Base-by-base conservation (phyloP, 1,140 invertebrate genomes). In the Drosophila bocki region DNA sequence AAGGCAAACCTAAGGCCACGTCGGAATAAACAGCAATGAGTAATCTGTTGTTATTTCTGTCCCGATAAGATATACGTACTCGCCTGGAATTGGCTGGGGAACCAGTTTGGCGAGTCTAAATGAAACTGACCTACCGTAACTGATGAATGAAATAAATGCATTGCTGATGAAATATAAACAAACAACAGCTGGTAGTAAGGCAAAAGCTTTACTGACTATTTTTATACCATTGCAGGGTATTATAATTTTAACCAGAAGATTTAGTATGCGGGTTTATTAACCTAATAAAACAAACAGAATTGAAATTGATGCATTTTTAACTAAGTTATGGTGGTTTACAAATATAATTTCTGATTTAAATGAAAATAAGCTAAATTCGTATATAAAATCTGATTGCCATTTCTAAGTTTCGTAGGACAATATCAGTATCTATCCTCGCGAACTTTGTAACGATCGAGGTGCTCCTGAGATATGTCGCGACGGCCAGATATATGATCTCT, bases 41-140 rank as follows among this genome's bases (percentile, higher is more conserved):
- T 83, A 87, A 88, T 72, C 41, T 58, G 7, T n/a, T 32, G 39
- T 6, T 65, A 35, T 63, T 53, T 35, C 7, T 50, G 3, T 15
- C 6, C 11, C 58, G 69, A 68, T 65, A 53, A 80, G 67, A 65
- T 65, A 65, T 65, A 84, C 48, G 54, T 59, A 35, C 39, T 51
- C 22, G 39, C 47, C 26, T 7, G 13, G 37, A 58, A 47, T 70
- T 48, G 47, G 57, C 26, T 33, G 54, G 41, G 11, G 9, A 60
- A 58, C 78, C 74, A 17, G 63, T 75, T 85, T 41, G 26, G 19
- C 29, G 35, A 29, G 35, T 48, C 5, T 22, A 1, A 33, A 32
- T 17, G n/a, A 2, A 47, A 64, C 72, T 84, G 68, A 84, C 72
- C 72, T 84, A 60, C 1, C 41, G 4, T 62, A 84, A 79, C 22